phyloP scores from a whole-genome alignment of 2,113 vertebrate genomes.

The Tychaedon coryphoeus region DNA sequence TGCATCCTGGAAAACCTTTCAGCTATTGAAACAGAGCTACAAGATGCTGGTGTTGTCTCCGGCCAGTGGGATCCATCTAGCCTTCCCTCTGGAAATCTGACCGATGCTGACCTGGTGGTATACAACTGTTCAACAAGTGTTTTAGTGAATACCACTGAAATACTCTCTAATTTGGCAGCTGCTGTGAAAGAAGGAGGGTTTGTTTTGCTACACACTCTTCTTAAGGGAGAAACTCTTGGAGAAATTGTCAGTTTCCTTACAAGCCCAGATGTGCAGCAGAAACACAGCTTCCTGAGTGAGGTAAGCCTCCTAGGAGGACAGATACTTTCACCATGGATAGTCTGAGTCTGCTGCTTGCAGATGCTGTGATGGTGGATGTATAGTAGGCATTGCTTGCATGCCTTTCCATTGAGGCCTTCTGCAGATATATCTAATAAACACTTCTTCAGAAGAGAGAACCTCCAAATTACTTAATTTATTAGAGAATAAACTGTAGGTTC shows the following conservation, averaged over 20 bases:
- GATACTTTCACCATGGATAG: not conserved
- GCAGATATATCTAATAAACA: not conserved
- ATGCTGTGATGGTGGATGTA: not conserved
- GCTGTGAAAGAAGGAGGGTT: conserved; percentile 85
- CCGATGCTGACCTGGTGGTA: conserved; percentile 79
- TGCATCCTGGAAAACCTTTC: conserved; percentile 62
- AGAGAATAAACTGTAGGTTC: not conserved
- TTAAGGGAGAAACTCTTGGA: conserved; percentile 82
- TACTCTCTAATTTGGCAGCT: conserved; percentile 82
- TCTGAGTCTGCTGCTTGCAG: not conserved
- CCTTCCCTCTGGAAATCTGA: conserved; percentile 68
- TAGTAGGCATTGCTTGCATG: not conserved
- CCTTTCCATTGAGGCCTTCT: not conserved
- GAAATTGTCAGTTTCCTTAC: conserved; percentile 84
- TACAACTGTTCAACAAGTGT: conserved; percentile 78
- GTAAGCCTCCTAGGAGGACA: conserved; percentile 55
- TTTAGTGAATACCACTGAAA: conserved; percentile 28
- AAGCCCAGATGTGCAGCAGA: conserved; percentile 56
- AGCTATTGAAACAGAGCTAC: conserved; percentile 63
- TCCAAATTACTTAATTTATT: not conserved
- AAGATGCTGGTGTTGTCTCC: conserved; percentile 61
- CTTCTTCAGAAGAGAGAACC: not conserved
- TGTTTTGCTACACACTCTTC: conserved; percentile 86
- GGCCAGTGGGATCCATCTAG: conserved; percentile 83
- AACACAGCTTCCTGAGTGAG: conserved; percentile 80